Evolutionary conservation across 2,888 invertebrate genomes (phyloP).

Genomic region (Exocentrus adspersus): DNA sequence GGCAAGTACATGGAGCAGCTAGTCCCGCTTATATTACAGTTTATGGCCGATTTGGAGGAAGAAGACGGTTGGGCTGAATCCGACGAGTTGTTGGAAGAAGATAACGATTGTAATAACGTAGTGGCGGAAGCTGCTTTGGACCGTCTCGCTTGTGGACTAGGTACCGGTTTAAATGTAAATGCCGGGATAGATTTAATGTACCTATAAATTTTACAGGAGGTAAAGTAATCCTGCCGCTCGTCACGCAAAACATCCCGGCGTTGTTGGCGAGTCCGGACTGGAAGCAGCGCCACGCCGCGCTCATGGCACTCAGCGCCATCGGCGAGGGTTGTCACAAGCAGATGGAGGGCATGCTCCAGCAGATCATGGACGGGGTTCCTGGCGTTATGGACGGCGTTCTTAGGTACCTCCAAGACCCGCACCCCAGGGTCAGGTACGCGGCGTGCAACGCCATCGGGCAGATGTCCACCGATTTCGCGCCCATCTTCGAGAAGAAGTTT

Average conservation of each 20-base stretch:
- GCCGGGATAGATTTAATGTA: constrained; percentile 17
- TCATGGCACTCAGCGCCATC: constrained; percentile 98
- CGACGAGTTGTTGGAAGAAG: constrained; percentile 91
- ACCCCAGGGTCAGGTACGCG: constrained; percentile 93
- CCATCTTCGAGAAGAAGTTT: constrained; percentile 96
- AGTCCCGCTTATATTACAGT: constrained; percentile 86
- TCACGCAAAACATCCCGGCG: constrained; percentile 80
- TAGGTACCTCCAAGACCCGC: constrained; percentile 68
- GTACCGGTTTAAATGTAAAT: constrained; percentile 67
- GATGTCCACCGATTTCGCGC: constrained; percentile 99
- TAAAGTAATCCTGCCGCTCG: constrained; percentile 89
- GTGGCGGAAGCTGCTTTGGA: constrained; percentile 97
- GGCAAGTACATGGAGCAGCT: constrained; percentile 82
- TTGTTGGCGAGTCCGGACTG: constrained; percentile 88
- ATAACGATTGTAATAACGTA: constrained; percentile 93
- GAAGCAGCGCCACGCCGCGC: constrained; percentile 93
- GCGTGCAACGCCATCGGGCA: constrained; percentile 99
- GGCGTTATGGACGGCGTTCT: constrained; percentile 61
- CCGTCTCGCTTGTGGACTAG: constrained; percentile 96
- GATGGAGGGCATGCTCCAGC: constrained; percentile 94
- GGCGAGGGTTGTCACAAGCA: constrained; percentile 99
- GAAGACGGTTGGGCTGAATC: constrained; percentile 88
- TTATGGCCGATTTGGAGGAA: constrained; percentile 96
- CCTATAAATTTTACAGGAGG: constrained; percentile 46
- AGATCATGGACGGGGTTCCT: constrained; percentile 88